Conservation (phyloP, 2,888 invertebrate genomes). For the Lasioglossum lativentre region DNA sequence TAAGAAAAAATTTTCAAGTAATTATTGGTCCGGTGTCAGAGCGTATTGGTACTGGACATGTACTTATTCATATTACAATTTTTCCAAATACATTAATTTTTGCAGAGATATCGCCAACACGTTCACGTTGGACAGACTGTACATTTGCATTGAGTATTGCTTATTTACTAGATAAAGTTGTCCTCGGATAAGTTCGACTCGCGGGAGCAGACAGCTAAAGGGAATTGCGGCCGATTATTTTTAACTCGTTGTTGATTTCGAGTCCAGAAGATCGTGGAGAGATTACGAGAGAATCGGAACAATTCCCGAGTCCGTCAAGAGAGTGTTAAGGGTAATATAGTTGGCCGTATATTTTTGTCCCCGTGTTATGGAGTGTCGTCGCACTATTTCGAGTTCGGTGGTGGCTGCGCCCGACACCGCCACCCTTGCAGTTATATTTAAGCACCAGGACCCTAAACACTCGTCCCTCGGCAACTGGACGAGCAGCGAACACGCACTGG, state of each 20-base stretch:
- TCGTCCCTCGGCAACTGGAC: slow-evolving; percentile 52
- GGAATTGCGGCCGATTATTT: neutral
- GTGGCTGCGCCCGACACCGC: slow-evolving; percentile 41
- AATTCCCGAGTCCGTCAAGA: slow-evolving; percentile 14
- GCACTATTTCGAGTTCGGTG: slow-evolving; percentile 65
- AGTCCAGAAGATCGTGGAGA: neutral
- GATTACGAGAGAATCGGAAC: neutral
- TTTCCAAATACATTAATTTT: too few species aligned
- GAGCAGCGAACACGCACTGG: slow-evolving; percentile 52
- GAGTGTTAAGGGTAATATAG: slow-evolving; percentile 4
- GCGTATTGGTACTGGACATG: too few species aligned
- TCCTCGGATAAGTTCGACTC: neutral
- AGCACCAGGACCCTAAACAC: slow-evolving; percentile 58
- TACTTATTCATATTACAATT: too few species aligned
- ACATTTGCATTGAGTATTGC: neutral
- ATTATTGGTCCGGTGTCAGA: too few species aligned
- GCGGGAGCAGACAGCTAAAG: neutral
- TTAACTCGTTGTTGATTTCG: neutral
- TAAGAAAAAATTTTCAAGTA: too few species aligned
- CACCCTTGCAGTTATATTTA: slow-evolving; percentile 73
- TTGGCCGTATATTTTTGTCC: slow-evolving; percentile 28
- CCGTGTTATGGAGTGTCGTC: slow-evolving; percentile 6
- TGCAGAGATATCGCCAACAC: too few species aligned
- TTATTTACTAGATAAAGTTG: neutral
- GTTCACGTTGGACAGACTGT: too few species aligned